Evolutionary conservation across 2,113 vertebrate species (phyloP).

Genomic region (Carollia perspicillata): DNA sequence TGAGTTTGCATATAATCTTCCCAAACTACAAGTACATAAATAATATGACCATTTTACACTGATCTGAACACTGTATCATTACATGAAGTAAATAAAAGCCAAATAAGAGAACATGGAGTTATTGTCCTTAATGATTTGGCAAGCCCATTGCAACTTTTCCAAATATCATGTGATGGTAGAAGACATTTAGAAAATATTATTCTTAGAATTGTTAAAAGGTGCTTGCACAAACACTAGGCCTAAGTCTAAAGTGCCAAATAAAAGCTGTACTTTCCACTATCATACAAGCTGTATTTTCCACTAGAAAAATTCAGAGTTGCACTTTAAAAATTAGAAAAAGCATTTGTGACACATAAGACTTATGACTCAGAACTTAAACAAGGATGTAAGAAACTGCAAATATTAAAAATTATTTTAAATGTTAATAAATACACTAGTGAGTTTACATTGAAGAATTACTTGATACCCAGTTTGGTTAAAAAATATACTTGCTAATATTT

Average conservation of each 20-base stretch:
- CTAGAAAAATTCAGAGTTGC: neutral
- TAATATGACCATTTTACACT: neutral
- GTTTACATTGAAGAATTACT: conserved; percentile 55
- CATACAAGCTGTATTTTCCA: conserved; percentile 44
- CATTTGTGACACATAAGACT: neutral
- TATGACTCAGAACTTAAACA: neutral
- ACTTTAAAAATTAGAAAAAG: conserved; percentile 18
- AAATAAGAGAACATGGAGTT: neutral
- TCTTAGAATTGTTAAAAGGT: conserved; percentile 46
- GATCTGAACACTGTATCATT: neutral
- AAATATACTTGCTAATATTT: conserved; percentile 49
- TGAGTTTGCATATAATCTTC: neutral
- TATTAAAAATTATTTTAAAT: conserved; percentile 64
- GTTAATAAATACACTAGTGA: conserved; percentile 62
- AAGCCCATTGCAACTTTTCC: neutral
- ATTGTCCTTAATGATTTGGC: neutral
- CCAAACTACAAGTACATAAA: neutral
- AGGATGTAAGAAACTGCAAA: conserved; percentile 46
- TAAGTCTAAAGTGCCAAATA: conserved; percentile 56
- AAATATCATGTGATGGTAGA: neutral
- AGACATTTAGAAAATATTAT: conserved; percentile 57
- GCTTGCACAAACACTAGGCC: neutral
- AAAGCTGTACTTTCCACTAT: conserved; percentile 52
- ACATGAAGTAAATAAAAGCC: neutral
- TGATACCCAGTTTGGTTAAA: conserved; percentile 15